Base-by-base conservation (phyloP, 2,888 invertebrate genomes). In the Andrena minutula region DNA sequence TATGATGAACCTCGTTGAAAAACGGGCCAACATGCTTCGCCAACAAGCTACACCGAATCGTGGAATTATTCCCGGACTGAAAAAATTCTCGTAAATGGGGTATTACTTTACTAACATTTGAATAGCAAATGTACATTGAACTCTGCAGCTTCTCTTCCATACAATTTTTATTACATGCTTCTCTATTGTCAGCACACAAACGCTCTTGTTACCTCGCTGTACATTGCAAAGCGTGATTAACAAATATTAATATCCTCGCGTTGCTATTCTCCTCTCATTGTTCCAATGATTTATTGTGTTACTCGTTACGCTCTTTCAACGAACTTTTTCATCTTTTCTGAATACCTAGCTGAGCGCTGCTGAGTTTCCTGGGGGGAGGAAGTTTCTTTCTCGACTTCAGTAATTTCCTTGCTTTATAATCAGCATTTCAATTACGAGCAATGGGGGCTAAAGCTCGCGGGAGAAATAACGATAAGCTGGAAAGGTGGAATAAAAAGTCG, bases 381-480 rank as follows among this genome's bases (percentile, higher is more conserved):
- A 74, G 58, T 5, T 74, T 64, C n/a, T n/a, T n/a, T 26, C 53
- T 23, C 6, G 35, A 30, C 16, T 47, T 20, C 6, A 23, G 32
- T 65, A 65, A 56, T 65, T 63, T 23, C 56, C 23, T 64, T 20
- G 35, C 58, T 30, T 47, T 10, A 47, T 66, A 74, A 74, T 66
- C 58, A 60, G 74, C 65, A 12, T 74, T 74, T 74, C 74, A 74
- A 74, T 74, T 74, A 58, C 16, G 71, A 8, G 28, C 41, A 30
- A 32, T 35, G 47, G n/a, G 10, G 23, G 23, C 35, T 20, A 47
- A 72, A 12, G 41, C 51, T 41, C 65, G 30, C 1, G 58, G 35
- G 58, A 30, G 12, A 30, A 66, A 58, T 66, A 74, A 74, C 58
- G 47, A 74, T 49, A 65, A 73, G 16, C 35, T 2, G 8, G 1